A percentile compares a stretch with the other conserved stretches of the same genome.
phyloP scores from a whole-genome alignment of 1,140 invertebrate genomes.

The Eumaeus atala region DNA sequence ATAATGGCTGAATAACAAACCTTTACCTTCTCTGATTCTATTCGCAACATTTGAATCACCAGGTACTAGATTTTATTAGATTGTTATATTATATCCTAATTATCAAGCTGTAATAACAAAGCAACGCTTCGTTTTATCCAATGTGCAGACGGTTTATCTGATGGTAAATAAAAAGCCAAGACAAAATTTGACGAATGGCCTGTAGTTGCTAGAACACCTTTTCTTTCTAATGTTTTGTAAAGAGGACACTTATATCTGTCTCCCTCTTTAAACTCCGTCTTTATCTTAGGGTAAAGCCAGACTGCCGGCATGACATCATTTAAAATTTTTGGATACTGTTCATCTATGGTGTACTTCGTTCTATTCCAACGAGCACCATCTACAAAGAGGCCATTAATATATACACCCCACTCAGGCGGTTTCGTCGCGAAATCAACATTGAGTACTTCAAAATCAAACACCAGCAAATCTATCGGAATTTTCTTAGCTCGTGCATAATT shows the following conservation, averaged over 20 bases:
- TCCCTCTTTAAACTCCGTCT: constrained; percentile 73
- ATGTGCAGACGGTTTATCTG: constrained; percentile 80
- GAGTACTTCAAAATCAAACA: constrained; percentile 85
- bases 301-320: constrained; percentile 87
- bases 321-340: constrained; percentile 88
- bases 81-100: constrained; percentile 57
- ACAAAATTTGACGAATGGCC: constrained; percentile 96
- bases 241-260: constrained; percentile 86
- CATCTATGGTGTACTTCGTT: constrained; percentile 76
- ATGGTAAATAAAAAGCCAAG: constrained; percentile 84
- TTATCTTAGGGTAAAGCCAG: constrained; percentile 79
- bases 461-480: constrained; percentile 90
- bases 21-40: background rate
- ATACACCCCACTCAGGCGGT: constrained; percentile 83
- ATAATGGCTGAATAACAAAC: background rate
- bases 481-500: constrained; percentile 92
- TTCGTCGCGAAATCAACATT: constrained; percentile 60
- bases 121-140: constrained; percentile 94
- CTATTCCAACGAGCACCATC: constrained; percentile 90
- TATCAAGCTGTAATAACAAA: constrained; percentile 86
- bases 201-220: constrained; percentile 88
- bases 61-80: background rate
- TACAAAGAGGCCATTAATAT: constrained; percentile 87
- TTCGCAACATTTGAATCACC: background rate
- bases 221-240: constrained; percentile 91